Evolutionary conservation across 2,797 vertebrate species (phyloP).

Genomic region (Hoplostethus atlanticus): DNA sequence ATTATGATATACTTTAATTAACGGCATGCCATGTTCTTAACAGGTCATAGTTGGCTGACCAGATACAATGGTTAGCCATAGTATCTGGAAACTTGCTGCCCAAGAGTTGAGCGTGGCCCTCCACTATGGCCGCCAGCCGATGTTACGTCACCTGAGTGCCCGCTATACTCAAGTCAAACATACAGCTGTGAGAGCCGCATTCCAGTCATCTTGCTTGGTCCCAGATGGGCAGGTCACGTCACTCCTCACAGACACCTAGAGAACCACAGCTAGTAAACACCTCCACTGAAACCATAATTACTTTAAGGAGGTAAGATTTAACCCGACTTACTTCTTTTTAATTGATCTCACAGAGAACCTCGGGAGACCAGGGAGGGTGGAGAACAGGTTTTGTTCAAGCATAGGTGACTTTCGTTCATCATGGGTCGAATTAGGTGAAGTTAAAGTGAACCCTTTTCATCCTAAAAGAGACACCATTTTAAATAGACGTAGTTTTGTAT

Average conservation of each 20-base stretch:
- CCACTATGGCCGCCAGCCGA: too few species aligned
- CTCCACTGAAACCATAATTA: neutral
- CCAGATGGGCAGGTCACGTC: constrained; percentile 47
- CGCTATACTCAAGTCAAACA: neutral
- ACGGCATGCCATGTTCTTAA: too few species aligned
- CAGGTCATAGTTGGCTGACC: too few species aligned
- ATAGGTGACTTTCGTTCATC: constrained; percentile 59
- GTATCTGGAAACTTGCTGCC: too few species aligned
- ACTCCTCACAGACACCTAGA: constrained; percentile 72
- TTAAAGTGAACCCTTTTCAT: constrained; percentile 75
- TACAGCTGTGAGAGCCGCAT: constrained; percentile 35
- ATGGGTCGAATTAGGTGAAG: constrained; percentile 71
- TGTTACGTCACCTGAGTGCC: too few species aligned
- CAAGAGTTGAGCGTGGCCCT: too few species aligned
- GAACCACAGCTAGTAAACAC: neutral
- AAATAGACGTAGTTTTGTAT: neutral
- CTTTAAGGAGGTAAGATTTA: neutral
- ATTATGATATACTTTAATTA: too few species aligned
- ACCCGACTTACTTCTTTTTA: constrained; percentile 83
- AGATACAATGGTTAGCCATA: too few species aligned
- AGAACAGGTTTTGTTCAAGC: constrained; percentile 76
- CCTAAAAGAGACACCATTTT: constrained; percentile 56
- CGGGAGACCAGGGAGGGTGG: constrained; percentile 75
- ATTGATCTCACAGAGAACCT: constrained; percentile 85
- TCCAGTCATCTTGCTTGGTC: constrained; percentile 29